Percentiles rank a stretch among this genome's conserved stretches.
Conservation (phyloP, 2,797 vertebrate species). For the Darevskia mixta region DNA sequence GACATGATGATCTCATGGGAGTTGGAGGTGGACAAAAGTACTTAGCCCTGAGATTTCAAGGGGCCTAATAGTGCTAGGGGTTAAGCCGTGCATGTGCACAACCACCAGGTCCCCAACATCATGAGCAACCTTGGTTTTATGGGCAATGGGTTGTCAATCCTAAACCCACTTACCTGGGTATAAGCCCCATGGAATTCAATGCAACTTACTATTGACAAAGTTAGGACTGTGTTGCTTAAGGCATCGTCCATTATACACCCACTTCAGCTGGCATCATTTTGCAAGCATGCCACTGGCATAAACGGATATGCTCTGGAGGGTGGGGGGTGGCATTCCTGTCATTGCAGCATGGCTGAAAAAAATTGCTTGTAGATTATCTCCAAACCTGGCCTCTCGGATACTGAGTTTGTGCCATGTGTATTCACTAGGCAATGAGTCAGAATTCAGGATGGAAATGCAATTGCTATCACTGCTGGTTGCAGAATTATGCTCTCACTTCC, state of each 20-base stretch:
- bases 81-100: background rate
- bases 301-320: background rate
- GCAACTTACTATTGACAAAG: too few species aligned
- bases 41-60: background rate
- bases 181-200: background rate
- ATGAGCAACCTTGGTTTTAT: background rate
- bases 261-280: background rate
- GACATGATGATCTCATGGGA: background rate
- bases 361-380: background rate
- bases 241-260: background rate
- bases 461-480: background rate
- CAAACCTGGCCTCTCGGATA: background rate
- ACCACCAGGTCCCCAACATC: background rate
- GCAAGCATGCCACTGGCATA: background rate
- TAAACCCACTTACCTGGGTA: background rate
- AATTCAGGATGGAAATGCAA: background rate
- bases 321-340: background rate
- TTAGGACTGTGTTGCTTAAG: background rate
- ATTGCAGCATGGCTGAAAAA: background rate
- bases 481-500: background rate
- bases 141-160: background rate
- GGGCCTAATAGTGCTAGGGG: too few species aligned
- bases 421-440: background rate
- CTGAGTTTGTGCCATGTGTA: background rate
- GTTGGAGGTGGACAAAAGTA: rapidly evolving